phyloP scores from a whole-genome alignment of 2,888 invertebrate species.

The Malacosoma neustria region DNA sequence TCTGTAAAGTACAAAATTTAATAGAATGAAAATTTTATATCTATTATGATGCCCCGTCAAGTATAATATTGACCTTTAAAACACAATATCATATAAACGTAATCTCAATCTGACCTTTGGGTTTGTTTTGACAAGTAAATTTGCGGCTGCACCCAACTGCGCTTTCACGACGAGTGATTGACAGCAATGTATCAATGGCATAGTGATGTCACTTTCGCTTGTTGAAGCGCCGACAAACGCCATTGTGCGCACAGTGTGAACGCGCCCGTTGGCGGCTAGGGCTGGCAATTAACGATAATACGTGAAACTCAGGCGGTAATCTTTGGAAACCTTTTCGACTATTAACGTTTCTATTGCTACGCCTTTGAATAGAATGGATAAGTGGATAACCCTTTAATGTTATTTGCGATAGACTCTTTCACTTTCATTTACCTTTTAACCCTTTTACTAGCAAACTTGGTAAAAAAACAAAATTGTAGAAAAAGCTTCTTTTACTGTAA shows the following conservation, averaged over 20 bases:
- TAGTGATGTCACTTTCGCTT: conserved; percentile 26
- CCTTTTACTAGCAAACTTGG: too few species aligned
- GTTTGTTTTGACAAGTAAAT: conserved; percentile 18
- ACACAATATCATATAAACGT: background rate
- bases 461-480: too few species aligned
- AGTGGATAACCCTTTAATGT: too few species aligned
- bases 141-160: conserved; percentile 5
- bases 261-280: conserved; percentile 1
- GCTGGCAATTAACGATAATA: conserved; percentile 2
- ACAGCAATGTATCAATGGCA: conserved; percentile 17
- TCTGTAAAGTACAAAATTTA: too few species aligned
- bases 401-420: too few species aligned
- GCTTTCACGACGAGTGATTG: conserved; percentile 19
- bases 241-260: conserved; percentile 6
- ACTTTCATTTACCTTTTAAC: too few species aligned
- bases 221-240: conserved; percentile 18
- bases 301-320: background rate
- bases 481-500: too few species aligned
- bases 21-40: too few species aligned
- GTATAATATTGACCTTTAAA: background rate
- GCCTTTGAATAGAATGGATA: background rate
- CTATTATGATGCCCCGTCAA: too few species aligned
- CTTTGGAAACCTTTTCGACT: background rate
- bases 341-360: background rate
- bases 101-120: conserved; percentile 2